Evolutionary conservation across 2,797 vertebrate genomes (phyloP).

Genomic region (Peromyscus melanophrys): DNA sequence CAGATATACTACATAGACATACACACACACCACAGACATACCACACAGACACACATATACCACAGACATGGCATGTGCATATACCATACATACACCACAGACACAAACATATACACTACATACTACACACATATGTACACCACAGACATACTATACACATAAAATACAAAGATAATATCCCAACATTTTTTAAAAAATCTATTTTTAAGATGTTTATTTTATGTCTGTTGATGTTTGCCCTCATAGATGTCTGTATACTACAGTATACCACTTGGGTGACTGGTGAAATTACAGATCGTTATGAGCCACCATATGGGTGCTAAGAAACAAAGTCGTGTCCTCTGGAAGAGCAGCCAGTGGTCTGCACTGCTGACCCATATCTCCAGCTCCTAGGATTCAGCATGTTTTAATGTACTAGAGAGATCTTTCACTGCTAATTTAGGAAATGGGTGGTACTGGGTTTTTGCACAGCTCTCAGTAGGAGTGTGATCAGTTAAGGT

Average conservation of each 20-base stretch:
- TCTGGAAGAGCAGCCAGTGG: background rate
- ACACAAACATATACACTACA: background rate
- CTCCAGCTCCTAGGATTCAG: background rate
- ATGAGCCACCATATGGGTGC: background rate
- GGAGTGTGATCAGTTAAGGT: slow-evolving; percentile 17
- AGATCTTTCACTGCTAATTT: background rate
- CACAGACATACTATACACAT: background rate
- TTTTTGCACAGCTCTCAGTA: background rate
- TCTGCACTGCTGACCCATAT: background rate
- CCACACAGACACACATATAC: too few relatives aligned
- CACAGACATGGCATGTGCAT: background rate
- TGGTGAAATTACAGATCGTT: background rate
- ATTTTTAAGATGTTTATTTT: background rate
- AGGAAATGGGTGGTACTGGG: background rate
- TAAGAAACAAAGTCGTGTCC: background rate
- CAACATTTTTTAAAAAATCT: background rate
- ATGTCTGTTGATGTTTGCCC: background rate
- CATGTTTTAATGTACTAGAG: background rate
- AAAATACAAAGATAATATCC: background rate
- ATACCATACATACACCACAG: background rate
- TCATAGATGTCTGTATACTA: background rate
- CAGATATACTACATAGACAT: background rate
- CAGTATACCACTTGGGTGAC: background rate
- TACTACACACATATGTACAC: background rate
- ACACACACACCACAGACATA: background rate